A percentile compares a stretch with the other conserved stretches of the same genome.
These are phyloP conservation scores for Elysia chlorotica DNA, from an alignment of 1,140 invertebrate genomes.

Conservation along the genomic window DNA sequence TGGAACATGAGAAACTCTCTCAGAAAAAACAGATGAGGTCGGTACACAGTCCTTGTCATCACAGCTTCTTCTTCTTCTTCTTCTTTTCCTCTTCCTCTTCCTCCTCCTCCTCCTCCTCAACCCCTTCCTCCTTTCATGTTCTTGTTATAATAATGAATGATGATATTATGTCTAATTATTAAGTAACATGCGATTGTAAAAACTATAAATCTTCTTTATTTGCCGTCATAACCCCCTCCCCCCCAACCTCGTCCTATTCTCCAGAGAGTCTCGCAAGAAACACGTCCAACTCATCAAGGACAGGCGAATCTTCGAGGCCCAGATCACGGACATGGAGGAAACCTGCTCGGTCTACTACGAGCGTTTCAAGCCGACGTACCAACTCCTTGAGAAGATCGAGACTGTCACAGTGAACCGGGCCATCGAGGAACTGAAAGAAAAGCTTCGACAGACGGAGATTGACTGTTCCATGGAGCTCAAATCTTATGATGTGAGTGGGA, in stretches of 20 bases:
- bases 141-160: too few relatives aligned
- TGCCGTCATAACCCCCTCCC: too few relatives aligned
- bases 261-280: conserved; percentile 57
- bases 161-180: too few relatives aligned
- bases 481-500: conserved; percentile 48
- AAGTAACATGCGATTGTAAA: too few relatives aligned
- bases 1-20: conserved; percentile 69
- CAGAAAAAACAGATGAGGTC: conserved; percentile 70
- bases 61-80: too few relatives aligned
- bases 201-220: too few relatives aligned
- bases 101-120: background rate
- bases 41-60: too few relatives aligned
- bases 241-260: background rate
- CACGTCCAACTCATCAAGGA: conserved; percentile 60
- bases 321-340: conserved; percentile 54
- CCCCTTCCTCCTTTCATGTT: too few relatives aligned
- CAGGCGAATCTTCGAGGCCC: conserved; percentile 53
- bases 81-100: background rate
- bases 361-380: conserved; percentile 58
- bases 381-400: conserved; percentile 61
- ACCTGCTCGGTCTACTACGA: conserved; percentile 59
- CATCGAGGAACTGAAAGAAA: conserved; percentile 61
- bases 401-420: conserved; percentile 58
- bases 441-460: conserved; percentile 49
- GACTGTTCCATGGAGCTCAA: conserved; percentile 45